phyloP scores from a whole-genome alignment of 2,888 invertebrate species.

The Pachydiplax longipennis region DNA sequence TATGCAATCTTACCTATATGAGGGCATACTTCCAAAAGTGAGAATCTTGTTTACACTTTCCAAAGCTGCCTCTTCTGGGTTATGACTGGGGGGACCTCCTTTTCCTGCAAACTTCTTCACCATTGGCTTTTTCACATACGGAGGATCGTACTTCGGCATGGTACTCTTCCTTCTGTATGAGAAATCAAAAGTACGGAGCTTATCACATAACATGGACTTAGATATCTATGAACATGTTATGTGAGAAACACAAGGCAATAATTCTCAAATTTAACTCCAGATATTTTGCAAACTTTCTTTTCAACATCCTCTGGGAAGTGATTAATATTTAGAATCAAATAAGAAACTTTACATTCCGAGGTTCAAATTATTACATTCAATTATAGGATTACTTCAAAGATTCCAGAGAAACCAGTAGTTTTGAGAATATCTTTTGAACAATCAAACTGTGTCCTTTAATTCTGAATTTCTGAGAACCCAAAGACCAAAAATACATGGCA shows the following conservation, averaged over 20 bases:
- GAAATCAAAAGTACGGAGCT: constrained; percentile 39
- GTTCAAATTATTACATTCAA: neutral
- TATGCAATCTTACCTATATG: constrained; percentile 55
- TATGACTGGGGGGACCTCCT: constrained; percentile 68
- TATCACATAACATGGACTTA: constrained; percentile 45
- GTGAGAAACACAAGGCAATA: neutral
- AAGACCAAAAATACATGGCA: constrained; percentile 39
- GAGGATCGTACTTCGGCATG: constrained; percentile 86
- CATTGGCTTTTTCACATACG: constrained; percentile 84
- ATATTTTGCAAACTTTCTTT: neutral
- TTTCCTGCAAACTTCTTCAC: constrained; percentile 72
- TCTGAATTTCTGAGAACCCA: constrained; percentile 32
- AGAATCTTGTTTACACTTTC: constrained; percentile 85
- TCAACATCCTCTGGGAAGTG: neutral
- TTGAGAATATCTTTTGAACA: neutral
- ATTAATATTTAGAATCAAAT: neutral
- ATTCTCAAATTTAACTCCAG: neutral
- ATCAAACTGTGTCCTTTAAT: neutral
- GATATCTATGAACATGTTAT: constrained; percentile 24
- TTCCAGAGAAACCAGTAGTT: neutral
- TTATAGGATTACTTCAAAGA: neutral
- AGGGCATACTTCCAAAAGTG: constrained; percentile 74
- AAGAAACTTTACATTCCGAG: neutral
- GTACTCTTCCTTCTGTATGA: constrained; percentile 76
- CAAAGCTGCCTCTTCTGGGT: constrained; percentile 80